These are phyloP conservation scores for Ciconia nigra DNA, from an alignment of 2,797 vertebrate species.

Conservation along the genomic window DNA sequence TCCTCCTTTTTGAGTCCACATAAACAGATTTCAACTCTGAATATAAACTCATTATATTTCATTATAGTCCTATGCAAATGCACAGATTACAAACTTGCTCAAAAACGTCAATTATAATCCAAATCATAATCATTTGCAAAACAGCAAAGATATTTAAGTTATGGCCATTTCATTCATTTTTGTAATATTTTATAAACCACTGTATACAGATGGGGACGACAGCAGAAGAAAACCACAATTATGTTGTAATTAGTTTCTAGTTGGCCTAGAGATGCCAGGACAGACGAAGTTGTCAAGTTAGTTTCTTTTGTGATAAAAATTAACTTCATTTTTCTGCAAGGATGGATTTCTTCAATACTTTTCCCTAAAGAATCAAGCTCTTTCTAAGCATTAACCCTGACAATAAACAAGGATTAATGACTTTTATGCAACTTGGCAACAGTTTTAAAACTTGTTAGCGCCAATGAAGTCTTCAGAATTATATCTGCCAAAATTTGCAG, in stretches of 20 bases:
- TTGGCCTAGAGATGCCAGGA: background rate
- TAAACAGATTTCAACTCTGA: background rate
- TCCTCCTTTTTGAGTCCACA: background rate
- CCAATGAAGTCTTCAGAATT: background rate
- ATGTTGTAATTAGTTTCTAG: background rate
- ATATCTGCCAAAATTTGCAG: background rate
- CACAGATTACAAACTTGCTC: background rate
- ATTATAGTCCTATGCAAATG: background rate
- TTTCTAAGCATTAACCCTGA: background rate
- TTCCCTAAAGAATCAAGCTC: background rate
- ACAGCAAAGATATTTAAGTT: background rate
- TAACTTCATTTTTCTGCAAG: conserved; percentile 21
- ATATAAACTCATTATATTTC: background rate
- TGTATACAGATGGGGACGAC: background rate
- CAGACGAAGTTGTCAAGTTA: background rate
- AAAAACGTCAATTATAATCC: background rate
- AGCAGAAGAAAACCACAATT: background rate
- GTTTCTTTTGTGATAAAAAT: background rate
- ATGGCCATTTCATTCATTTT: background rate
- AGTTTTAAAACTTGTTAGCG: background rate
- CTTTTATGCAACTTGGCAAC: background rate
- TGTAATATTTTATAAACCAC: background rate
- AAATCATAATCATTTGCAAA: background rate
- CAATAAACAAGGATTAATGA: conserved; percentile 8
- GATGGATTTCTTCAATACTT: background rate